These are phyloP conservation scores for Drosophila peninsularis DNA, from an alignment of 2,888 invertebrate genomes.

Conservation along the genomic window DNA sequence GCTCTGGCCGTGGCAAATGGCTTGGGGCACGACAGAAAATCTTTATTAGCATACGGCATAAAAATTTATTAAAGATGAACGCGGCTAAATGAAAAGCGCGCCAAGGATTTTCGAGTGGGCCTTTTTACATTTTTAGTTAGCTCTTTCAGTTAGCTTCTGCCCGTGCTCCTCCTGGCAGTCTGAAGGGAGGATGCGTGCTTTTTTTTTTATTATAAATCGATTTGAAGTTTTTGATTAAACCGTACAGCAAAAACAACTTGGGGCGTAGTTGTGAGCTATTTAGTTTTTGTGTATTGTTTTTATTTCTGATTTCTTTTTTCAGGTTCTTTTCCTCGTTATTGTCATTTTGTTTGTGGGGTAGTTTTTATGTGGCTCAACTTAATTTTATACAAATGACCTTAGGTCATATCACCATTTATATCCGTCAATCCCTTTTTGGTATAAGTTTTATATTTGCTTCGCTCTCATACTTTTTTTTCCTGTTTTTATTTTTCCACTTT, in stretches of 20 bases:
- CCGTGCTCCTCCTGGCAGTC: not conserved
- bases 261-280: constrained; percentile 60
- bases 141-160: constrained; percentile 23
- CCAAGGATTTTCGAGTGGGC: constrained; percentile 39
- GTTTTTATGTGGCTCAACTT: constrained; percentile 79
- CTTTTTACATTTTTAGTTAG: constrained; percentile 57
- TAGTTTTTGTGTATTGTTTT: constrained; percentile 32
- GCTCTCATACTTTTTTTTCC: constrained; percentile 40
- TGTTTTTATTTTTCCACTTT: constrained; percentile 25
- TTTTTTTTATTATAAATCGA: constrained; percentile 74
- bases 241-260: constrained; percentile 49
- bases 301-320: constrained; percentile 17
- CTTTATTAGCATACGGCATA: constrained; percentile 81
- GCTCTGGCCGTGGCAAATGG: constrained; percentile 50
- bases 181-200: not conserved
- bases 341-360: constrained; percentile 60
- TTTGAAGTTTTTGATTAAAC: constrained; percentile 77
- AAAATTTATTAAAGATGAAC: constrained; percentile 80
- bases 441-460: constrained; percentile 77
- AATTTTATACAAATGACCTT: constrained; percentile 80
- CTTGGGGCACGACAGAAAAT: constrained; percentile 74
- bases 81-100: constrained; percentile 56
- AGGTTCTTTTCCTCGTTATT: constrained; percentile 34
- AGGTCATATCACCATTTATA: constrained; percentile 81
- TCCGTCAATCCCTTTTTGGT: constrained; percentile 80